Evolutionary conservation across 2,797 vertebrate genomes (phyloP).

Genomic region (Alosa sapidissima): DNA sequence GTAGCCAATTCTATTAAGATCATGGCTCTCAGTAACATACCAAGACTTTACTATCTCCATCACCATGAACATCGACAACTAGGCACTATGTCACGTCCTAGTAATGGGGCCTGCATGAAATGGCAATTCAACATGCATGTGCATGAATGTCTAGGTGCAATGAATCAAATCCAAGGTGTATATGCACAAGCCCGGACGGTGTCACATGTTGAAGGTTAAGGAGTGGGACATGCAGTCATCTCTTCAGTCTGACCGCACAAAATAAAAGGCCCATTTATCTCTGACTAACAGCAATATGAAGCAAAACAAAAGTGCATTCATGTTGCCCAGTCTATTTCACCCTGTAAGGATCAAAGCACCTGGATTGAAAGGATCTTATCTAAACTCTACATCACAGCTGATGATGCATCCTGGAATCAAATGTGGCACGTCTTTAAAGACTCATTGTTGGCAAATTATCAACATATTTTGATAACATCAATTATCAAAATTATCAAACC

Average conservation of each 20-base stretch:
- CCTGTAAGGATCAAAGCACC: not conserved
- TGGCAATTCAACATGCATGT: not conserved
- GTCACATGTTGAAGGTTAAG: not conserved
- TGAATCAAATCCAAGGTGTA: not conserved
- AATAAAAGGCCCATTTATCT: constrained; percentile 6
- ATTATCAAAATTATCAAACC: not conserved
- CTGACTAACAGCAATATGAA: not conserved
- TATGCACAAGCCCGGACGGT: not conserved
- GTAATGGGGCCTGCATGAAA: not conserved
- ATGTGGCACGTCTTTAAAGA: not conserved
- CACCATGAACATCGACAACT: not conserved
- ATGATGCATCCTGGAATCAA: not conserved
- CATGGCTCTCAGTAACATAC: not conserved
- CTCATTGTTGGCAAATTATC: too few species aligned
- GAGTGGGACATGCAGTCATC: not conserved
- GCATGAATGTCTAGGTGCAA: not conserved
- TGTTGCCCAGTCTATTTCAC: not conserved
- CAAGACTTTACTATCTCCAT: not conserved
- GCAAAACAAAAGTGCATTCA: not conserved
- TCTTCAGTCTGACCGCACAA: not conserved
- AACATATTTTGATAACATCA: too few species aligned
- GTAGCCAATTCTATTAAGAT: not conserved
- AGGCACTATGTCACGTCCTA: not conserved
- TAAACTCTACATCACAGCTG: not conserved
- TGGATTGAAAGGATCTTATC: not conserved